phyloP scores from a whole-genome alignment of 2,888 invertebrate species.

The Diadromus collaris region DNA sequence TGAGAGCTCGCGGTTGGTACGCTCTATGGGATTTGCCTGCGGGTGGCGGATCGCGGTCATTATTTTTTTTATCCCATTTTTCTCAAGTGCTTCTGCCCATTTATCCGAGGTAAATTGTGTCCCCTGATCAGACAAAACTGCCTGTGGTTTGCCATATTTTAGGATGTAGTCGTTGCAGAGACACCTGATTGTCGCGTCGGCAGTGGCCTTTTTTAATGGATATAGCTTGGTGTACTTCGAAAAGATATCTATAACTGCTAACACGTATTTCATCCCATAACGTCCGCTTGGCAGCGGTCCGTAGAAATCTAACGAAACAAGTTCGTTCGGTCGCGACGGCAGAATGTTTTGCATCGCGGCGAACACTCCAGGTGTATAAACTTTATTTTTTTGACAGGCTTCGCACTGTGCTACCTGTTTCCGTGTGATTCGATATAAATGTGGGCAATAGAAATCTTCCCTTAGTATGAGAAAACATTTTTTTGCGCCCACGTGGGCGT shows the following conservation, averaged over 20 bases:
- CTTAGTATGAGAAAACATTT: background rate
- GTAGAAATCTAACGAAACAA: conserved; percentile 4
- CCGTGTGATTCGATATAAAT: background rate
- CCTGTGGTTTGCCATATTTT: background rate
- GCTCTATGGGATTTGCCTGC: conserved; percentile 2
- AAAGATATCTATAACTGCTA: background rate
- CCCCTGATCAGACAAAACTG: conserved; percentile 25
- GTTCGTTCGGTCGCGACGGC: background rate
- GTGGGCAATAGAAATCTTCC: background rate
- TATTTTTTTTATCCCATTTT: background rate
- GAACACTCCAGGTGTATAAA: background rate
- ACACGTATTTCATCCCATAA: background rate
- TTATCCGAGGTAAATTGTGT: conserved; percentile 20
- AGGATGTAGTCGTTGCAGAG: conserved; percentile 17
- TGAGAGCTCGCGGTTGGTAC: background rate
- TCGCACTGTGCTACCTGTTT: background rate
- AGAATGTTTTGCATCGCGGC: conserved; percentile 9
- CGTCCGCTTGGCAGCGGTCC: background rate
- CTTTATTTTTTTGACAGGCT: background rate
- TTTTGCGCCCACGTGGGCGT: background rate
- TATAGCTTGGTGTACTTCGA: background rate
- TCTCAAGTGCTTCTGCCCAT: background rate
- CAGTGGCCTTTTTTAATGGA: background rate
- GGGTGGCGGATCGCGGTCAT: conserved; percentile 12
- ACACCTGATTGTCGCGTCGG: background rate